phyloP scores from a whole-genome alignment of 2,888 invertebrate species.

The Sarcophaga caerulescens region DNA sequence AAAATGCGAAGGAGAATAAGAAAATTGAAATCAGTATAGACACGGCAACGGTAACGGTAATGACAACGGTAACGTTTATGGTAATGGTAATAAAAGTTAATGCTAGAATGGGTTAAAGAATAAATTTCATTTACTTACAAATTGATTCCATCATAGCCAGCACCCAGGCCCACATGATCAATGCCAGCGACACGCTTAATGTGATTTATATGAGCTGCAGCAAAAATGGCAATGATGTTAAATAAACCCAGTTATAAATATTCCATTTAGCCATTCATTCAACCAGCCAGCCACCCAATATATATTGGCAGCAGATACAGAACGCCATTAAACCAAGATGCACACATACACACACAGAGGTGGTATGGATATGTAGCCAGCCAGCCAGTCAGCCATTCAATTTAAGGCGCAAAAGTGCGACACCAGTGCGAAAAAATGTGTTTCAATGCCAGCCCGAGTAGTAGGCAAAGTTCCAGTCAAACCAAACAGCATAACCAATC shows the following conservation, averaged over 20 bases:
- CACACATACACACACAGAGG: not conserved
- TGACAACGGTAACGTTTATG: not conserved
- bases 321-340: constrained; percentile 31
- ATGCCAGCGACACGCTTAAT: constrained; percentile 92
- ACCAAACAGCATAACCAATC: constrained; percentile 27
- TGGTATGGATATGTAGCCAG: not conserved
- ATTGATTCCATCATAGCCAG: constrained; percentile 95
- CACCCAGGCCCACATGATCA: constrained; percentile 93
- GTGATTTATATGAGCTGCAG: constrained; percentile 93
- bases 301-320: constrained; percentile 56
- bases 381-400: not conserved
- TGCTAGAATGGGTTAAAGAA: constrained; percentile 45
- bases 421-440: constrained; percentile 6
- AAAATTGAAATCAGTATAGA: constrained; percentile 39
- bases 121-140: constrained; percentile 86
- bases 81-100: not conserved
- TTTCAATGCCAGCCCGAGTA: not conserved
- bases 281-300: constrained; percentile 40
- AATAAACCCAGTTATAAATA: constrained; percentile 50
- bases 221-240: constrained; percentile 43
- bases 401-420: constrained; percentile 25
- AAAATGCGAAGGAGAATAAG: constrained; percentile 20
- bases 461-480: constrained; percentile 44
- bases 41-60: constrained; percentile 9
- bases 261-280: not conserved